phyloP scores from a whole-genome alignment of 1,140 invertebrate species.

The Polypedilum pembai region DNA sequence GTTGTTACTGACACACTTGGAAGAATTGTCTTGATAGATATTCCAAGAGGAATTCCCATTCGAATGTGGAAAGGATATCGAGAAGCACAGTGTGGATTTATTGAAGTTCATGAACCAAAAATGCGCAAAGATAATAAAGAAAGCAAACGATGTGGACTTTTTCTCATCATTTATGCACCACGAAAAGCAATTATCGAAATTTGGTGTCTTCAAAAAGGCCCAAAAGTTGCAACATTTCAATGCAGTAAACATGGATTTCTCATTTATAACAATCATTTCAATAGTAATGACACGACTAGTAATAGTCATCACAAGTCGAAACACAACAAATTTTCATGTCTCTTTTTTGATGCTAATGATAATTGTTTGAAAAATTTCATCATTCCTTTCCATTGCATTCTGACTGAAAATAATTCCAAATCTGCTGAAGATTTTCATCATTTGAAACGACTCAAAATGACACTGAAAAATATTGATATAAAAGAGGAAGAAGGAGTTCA shows the following conservation, averaged over 20 bases:
- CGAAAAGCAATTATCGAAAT: slow-evolving; percentile 78
- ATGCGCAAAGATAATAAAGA: slow-evolving; percentile 41
- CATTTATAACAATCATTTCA: slow-evolving; percentile 64
- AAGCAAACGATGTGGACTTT: slow-evolving; percentile 52
- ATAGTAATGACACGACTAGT: slow-evolving; percentile 45
- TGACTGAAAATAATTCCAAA: slow-evolving; percentile 80
- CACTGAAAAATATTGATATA: slow-evolving; percentile 48
- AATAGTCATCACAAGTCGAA: slow-evolving; percentile 46
- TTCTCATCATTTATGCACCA: slow-evolving; percentile 79
- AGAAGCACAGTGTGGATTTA: slow-evolving; percentile 86
- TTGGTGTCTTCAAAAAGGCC: slow-evolving; percentile 77
- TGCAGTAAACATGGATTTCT: slow-evolving; percentile 75
- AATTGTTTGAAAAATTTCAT: slow-evolving; percentile 64
- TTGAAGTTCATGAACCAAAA: slow-evolving; percentile 46
- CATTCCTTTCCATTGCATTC: slow-evolving; percentile 82
- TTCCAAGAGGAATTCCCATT: slow-evolving; percentile 66
- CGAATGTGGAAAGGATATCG: slow-evolving; percentile 91
- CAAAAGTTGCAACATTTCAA: slow-evolving; percentile 81
- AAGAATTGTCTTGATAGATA: slow-evolving; percentile 76
- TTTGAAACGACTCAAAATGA: slow-evolving; percentile 66
- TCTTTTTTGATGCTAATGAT: slow-evolving; percentile 76
- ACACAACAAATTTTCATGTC: slow-evolving; percentile 57
- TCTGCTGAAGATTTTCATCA: slow-evolving; percentile 79
- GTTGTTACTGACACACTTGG: slow-evolving; percentile 80
- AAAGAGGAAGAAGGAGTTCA: slow-evolving; percentile 46